Evolutionary conservation across 92 coral and sea anemone species (phyloP), one percentile per base, ranked within the genome.

Genomic region (Porites evermanni): DNA sequence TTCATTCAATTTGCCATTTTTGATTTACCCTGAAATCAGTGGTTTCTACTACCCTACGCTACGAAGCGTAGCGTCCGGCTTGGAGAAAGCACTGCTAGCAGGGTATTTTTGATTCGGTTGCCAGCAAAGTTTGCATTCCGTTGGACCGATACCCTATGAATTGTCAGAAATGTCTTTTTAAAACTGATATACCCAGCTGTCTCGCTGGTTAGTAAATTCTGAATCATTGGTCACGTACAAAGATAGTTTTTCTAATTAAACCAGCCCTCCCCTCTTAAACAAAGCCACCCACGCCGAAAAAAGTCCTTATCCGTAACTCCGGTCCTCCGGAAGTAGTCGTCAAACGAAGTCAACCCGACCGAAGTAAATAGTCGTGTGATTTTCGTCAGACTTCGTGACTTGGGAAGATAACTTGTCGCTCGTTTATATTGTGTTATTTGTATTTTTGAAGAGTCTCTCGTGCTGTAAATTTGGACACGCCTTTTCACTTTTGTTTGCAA

Each of bases 321-420:
- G 32, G 32, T 29, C 5, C 47, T 38, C 85, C 78, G 86, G 86
- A 81, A 70, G 70, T 81, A 71, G 77, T 14, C 20, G 18, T 0
- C 7, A 56, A 12, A 8, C 77, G 85, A 81, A 80, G 44, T 51
- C 23, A 52, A 10, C 32, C 47, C 76, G n/a, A 26, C 68, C 69
- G 16, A 71, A 54, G 77, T 26, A 2, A 81, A 18, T 58, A 81
- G 18, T 70, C 78, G 77, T 70, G 60, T 6, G 58, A 32, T 71
- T 54, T 81, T 81, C 78, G 86, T 32, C 24, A 71, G 19, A 60
- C 21, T 70, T 70, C 78, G 77, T 58, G 77, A 70, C 76, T 56
- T 11, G 19, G 64, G 26, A 38, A 18, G 53, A 68, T 21, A 23
- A 8, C 7, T 3, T n/a, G 8, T 12, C 7, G 73, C 5, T 9